Evolutionary conservation across 2,888 invertebrate genomes (phyloP), one percentile per base, ranked within the genome.

Genomic region (Lampropteryx suffumata): DNA sequence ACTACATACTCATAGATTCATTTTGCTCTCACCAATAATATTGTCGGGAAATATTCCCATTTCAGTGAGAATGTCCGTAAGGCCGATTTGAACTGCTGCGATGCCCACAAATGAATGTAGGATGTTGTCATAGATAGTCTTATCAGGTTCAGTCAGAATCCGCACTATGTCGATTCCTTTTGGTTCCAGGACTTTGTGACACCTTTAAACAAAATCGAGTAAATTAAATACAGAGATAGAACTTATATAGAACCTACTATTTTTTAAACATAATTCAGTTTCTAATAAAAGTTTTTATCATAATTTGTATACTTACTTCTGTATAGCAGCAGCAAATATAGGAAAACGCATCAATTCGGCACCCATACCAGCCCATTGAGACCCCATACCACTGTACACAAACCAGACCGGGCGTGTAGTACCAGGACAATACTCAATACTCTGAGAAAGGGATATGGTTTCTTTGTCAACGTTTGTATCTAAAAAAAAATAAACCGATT

Each of bases 51-150:
- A 79, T 13, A 96, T 79, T 13, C 93, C 93, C 1, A 92, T 67
- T 0, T 78, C 79, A 28, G 73, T 78, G 17, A 92, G 60, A 0
- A 79, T 55, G 44, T 79, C 77, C 4, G 76, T 76, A 63, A 79
- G 58, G 17, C 73, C 91, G 55, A 94, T 93, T 88, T 92, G 91
- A 2, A 91, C 73, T 0, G 95, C 93, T 9, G 94, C 93, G 53
- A 95, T 95, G 9, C 94, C 93, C n/a, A 95, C 92, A 75, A 96
- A 95, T 0, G 93, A 93, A 74, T 94, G 86, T 24, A 94, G 66
- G 21, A 94, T 93, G 65, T 93, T 92, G 27, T 77, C 91, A 64
- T 93, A 93, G 7, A 91, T 91, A 0, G 74, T 79, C n/a, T 92
- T 91, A 64, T 94, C 93, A n/a, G 85, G 84, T 9, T 90, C 87